phyloP scores from a whole-genome alignment of 2,113 vertebrate species.

The Proteles cristata region DNA sequence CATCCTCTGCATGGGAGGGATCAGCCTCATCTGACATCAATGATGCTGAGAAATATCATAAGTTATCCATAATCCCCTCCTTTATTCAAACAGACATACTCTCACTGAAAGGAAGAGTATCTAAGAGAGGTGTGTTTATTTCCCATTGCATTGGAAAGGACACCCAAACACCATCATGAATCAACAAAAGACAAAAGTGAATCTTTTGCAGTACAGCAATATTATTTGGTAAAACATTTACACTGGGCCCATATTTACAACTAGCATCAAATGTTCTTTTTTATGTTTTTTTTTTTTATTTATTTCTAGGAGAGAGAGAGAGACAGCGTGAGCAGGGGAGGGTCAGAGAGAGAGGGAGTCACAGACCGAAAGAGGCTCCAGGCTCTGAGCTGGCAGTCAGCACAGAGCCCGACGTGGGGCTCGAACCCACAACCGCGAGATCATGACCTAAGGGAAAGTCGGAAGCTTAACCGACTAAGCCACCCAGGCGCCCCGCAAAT shows the following conservation, averaged over 20 bases:
- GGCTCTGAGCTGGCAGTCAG: too few relatives aligned
- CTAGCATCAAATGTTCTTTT: background rate
- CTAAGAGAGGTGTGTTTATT: background rate
- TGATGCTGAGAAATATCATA: background rate
- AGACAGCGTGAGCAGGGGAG: too few relatives aligned
- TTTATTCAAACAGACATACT: conserved; percentile 22
- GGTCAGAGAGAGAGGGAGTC: too few relatives aligned
- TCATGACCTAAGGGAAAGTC: too few relatives aligned
- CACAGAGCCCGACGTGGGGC: too few relatives aligned
- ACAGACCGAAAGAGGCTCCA: too few relatives aligned
- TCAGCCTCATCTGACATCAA: background rate
- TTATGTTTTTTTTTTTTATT: too few relatives aligned
- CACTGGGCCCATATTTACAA: conserved; percentile 8
- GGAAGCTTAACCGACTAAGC: too few relatives aligned
- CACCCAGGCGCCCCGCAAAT: too few relatives aligned
- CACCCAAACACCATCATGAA: background rate
- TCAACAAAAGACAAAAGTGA: background rate
- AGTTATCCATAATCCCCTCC: background rate
- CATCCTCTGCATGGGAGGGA: background rate
- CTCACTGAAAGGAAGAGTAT: conserved; percentile 11
- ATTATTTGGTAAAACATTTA: conserved; percentile 41
- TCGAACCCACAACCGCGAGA: too few relatives aligned
- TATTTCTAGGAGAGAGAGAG: too few relatives aligned
- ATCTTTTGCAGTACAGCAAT: background rate
- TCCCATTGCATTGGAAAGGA: background rate